Conservation (phyloP, 2,888 invertebrate genomes). For the Drosophila monieri region DNA sequence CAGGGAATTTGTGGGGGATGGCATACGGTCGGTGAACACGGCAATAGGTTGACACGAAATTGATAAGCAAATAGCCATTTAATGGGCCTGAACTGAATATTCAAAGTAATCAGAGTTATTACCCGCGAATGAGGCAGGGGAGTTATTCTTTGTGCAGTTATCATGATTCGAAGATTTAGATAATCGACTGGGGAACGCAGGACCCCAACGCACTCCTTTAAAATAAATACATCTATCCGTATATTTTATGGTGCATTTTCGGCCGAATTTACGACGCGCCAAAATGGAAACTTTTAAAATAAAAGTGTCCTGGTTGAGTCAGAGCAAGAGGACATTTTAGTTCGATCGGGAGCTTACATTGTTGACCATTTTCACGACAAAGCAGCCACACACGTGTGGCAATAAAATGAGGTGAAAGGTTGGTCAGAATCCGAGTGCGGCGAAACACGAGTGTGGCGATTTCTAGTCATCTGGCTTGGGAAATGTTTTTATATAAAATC, state of each 20-base stretch:
- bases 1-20: slow-evolving; percentile 1
- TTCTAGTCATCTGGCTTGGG: background rate
- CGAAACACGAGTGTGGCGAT: background rate
- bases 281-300: slow-evolving; percentile 59
- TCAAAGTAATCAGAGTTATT: slow-evolving; percentile 63
- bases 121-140: slow-evolving; percentile 53
- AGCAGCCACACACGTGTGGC: slow-evolving; percentile 57
- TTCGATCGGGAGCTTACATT: slow-evolving; percentile 13
- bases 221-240: slow-evolving; percentile 36
- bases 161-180: slow-evolving; percentile 38
- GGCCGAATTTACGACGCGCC: slow-evolving; percentile 62
- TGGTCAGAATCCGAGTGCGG: slow-evolving; percentile 27
- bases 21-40: background rate
- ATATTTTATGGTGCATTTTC: slow-evolving; percentile 61
- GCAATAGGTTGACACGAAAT: slow-evolving; percentile 49
- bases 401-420: slow-evolving; percentile 57
- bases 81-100: slow-evolving; percentile 68
- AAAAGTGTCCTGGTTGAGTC: slow-evolving; percentile 23
- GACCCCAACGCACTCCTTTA: slow-evolving; percentile 15
- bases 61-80: slow-evolving; percentile 74
- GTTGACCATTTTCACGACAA: slow-evolving; percentile 35
- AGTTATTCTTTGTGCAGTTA: slow-evolving; percentile 9
- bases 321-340: slow-evolving; percentile 30
- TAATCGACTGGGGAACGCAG: slow-evolving; percentile 53
- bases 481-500: background rate